Evolutionary conservation across 2,797 vertebrate genomes (phyloP).

Genomic region (Eidolon dupreanum): DNA sequence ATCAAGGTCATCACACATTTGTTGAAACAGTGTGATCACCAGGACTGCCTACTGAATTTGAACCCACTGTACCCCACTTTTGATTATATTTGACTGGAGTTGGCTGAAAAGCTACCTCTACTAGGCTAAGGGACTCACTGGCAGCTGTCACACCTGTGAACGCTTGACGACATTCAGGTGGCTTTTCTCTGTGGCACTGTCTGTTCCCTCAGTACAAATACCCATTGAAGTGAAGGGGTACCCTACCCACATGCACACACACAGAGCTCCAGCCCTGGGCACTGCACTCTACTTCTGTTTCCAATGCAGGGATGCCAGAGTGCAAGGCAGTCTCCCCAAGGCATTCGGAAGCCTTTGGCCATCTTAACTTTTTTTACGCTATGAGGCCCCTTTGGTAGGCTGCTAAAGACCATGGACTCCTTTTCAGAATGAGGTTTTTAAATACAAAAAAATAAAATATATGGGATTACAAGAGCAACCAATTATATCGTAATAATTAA

Average conservation of each 20-base stretch:
- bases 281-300: not conserved
- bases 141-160: not conserved
- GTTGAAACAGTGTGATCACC: not conserved
- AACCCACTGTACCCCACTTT: not conserved
- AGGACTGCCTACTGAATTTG: not conserved
- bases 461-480: not conserved
- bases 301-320: not conserved
- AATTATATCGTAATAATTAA: not conserved
- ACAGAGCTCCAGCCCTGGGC: not conserved
- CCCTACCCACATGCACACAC: not conserved
- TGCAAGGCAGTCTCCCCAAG: not conserved
- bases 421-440: slow-evolving; percentile 23
- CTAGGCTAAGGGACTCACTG: not conserved
- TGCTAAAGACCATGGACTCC: not conserved
- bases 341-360: not conserved
- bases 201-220: not conserved
- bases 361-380: not conserved
- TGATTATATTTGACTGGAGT: not conserved
- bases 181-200: not conserved
- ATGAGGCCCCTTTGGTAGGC: not conserved
- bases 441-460: slow-evolving; percentile 39
- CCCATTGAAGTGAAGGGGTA: not conserved
- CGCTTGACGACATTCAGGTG: not conserved
- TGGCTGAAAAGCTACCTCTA: not conserved
- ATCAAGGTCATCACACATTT: not conserved